Evolutionary conservation across 2,113 vertebrate species (phyloP).

Genomic region (Gobius niger): DNA sequence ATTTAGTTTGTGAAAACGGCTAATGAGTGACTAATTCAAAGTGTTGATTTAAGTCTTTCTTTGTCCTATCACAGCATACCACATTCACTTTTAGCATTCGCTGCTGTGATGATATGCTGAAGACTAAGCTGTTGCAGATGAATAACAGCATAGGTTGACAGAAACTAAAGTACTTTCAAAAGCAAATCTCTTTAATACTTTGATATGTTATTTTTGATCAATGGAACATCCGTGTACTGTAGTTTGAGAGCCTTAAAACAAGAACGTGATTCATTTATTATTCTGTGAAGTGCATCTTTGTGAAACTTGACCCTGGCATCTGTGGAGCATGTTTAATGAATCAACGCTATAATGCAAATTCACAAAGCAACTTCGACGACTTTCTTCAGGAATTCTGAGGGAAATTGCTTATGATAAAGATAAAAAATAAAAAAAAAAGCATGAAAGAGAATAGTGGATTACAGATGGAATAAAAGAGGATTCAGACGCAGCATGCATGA

Average conservation of each 20-base stretch:
- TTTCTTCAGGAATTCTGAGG: slow-evolving; percentile 5
- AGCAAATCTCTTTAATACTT: background rate
- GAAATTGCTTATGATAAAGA: slow-evolving; percentile 6
- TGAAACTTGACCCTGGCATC: slow-evolving; percentile 4
- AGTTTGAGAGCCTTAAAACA: background rate
- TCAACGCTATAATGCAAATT: slow-evolving; percentile 18
- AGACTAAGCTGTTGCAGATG: background rate
- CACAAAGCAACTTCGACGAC: slow-evolving; percentile 14
- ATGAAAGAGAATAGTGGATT: slow-evolving; percentile 24
- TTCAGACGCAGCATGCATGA: background rate
- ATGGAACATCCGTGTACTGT: background rate
- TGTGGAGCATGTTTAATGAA: slow-evolving; percentile 17
- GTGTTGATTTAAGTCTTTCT: background rate
- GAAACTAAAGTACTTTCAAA: background rate
- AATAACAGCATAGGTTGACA: background rate
- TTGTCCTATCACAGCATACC: background rate
- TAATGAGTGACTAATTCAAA: too few relatives aligned
- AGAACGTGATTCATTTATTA: background rate
- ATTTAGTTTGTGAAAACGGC: too few relatives aligned
- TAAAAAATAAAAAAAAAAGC: slow-evolving; percentile 9
- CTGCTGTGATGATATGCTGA: background rate
- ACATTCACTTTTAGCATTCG: background rate
- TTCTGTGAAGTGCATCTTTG: slow-evolving; percentile 2
- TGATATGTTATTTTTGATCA: slow-evolving; percentile 3
- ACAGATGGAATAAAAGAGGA: slow-evolving; percentile 14